Conservation (phyloP, 2,113 vertebrate genomes). For the Urocynchramus pylzowi region DNA sequence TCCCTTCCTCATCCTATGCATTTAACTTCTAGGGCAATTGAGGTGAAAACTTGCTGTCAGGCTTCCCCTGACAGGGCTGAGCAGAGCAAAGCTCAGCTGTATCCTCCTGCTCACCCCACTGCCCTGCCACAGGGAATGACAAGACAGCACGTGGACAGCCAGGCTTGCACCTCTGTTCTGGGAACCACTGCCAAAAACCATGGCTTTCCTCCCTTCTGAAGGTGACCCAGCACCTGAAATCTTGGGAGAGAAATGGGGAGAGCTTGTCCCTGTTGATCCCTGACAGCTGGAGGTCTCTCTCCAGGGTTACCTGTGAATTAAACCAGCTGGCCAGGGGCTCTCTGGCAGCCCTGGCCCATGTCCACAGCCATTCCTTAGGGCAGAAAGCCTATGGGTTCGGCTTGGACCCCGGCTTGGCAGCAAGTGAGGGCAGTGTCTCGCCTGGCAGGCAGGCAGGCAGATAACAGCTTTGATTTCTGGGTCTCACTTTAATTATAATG, state of each 20-base stretch:
- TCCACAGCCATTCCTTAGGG: not conserved
- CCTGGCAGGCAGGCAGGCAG: not conserved
- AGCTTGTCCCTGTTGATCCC: not conserved
- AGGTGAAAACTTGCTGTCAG: not conserved
- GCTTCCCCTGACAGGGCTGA: not conserved
- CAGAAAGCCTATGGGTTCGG: not conserved
- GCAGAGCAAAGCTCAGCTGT: not conserved
- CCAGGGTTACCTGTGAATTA: conserved; percentile 2
- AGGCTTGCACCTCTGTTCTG: not conserved
- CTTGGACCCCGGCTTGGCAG: not conserved
- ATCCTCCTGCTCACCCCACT: not conserved
- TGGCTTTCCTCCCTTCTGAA: not conserved
- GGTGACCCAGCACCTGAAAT: not conserved
- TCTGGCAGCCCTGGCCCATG: not conserved
- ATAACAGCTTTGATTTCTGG: conserved; percentile 36
- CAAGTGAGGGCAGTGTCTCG: not conserved
- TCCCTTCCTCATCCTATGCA: not conserved
- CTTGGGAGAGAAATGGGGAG: not conserved
- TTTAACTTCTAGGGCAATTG: fast-evolving
- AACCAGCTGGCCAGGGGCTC: not conserved
- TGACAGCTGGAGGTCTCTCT: not conserved
- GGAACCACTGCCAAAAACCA: not conserved
- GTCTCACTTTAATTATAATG: conserved; percentile 45
- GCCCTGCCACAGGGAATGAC: fast-evolving
- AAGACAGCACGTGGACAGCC: not conserved